Base-by-base conservation (phyloP, 2,888 invertebrate species). In the Caenorhabditis sp. region DNA sequence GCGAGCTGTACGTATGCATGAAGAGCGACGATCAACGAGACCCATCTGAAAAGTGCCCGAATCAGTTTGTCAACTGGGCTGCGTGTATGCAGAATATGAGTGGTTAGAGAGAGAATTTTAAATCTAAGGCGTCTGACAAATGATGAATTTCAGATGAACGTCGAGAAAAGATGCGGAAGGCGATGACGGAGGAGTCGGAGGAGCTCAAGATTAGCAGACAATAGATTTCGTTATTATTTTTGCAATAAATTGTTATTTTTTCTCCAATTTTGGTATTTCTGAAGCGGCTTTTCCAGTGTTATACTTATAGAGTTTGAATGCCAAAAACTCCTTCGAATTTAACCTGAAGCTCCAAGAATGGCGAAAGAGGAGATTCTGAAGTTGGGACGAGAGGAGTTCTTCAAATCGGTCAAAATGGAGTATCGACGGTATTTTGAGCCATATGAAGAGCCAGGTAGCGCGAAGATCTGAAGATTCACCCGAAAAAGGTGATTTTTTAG, bases 1-100 rank as follows among this genome's bases (percentile, higher is more conserved):
- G 87, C 7, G 74, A 76, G 24, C 66, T 87, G 51, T 87, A 87
- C 64, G 66, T 84, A n/a, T 87, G 87, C 68, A 84, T 87, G 82
- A 84, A 83, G 35, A 80, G 74, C 16, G 82, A 86, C 24, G 83
- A 84, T 28, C 58, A 75, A 28, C 49, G 82, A 35, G 85, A 87
- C 61, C 84, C 84, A 0, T 69, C 80, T 0, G 74, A 64, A 16
- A 86, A 86, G 35, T 87, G 87, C 54, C 87, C 87, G 22, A 74
- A 85, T 49, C 74, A 87, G 66, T 87, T 87, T 51, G 84, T 87
- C 12, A 54, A 86, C 64, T 87, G 87, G 87, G 86, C 86, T 6
- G 86, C 85, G 10, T 87, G 87, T 69, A 85, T 87, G 86, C 87
- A 87, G 74, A 87, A 87, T 79, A 69, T 87, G 73, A 81, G 70